Base-by-base conservation (phyloP, 1,140 invertebrate species). In the Aricia agestis region DNA sequence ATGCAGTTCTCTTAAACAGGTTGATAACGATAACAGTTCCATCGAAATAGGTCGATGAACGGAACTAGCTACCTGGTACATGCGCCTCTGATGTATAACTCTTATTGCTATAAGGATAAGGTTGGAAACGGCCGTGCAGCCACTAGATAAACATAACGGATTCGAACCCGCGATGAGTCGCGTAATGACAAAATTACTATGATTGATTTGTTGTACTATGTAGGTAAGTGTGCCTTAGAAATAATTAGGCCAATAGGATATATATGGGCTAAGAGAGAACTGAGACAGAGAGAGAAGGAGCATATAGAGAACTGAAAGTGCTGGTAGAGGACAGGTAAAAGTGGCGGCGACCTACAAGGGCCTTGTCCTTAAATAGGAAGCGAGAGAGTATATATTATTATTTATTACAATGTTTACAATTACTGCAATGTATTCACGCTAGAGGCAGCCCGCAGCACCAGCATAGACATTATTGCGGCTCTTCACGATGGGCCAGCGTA, bases 81-180 rank as follows among this genome's bases (percentile, higher is more conserved):
- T 1, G 10, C 10, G 13, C 36, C 36, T 36, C 0, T 2, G 45
- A 52, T 11, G 45, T 42, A 42, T 6, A 1, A 13, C 10, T 52
- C 45, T 52, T 52, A 13, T 15, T 3, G 3, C 45, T 52, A 52
- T 52, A 52, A 10, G 45, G 13, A 52, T 52, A 52, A 52, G 45
- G 45, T 52, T 52, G 6, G 13, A 52, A 52, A 52, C 3, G 5
- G 45, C 45, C 13, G 6, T 13, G 17, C 59, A 19, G 17, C 31
- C 45, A 15, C 67, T 13, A 68, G 42, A 25, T 25, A 68, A 58
- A 68, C 67, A 58, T 68, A 25, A 59, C 67, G 67, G 32, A 32
- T 58, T 68, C 45, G 52, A 52, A 68, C 52, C 45, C 19, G 9
- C 52, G 45, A 6, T 63, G 58, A 59, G 58, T 19, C 59, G 18